Evolutionary conservation across 2,113 vertebrate species (phyloP), one percentile per base, ranked within the genome.

Genomic region (Hypomesus transpacificus): DNA sequence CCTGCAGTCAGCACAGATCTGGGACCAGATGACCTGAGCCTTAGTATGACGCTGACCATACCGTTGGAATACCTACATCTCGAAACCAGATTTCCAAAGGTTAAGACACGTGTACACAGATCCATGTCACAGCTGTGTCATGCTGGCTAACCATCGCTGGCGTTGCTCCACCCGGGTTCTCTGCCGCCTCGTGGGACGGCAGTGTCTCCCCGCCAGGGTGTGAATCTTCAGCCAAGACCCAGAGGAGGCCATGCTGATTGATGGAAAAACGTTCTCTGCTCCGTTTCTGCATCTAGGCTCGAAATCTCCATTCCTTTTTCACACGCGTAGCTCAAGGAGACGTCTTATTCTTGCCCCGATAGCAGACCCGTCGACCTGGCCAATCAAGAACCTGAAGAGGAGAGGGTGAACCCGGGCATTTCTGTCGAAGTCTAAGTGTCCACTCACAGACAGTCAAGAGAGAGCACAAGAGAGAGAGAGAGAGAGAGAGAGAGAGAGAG

Each of bases 201-300:
- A 39, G 39, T 39, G 7, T 39, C 18, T 52, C 78, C 28, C 75
- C 60, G 62, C 39, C 63, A 17, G 53, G 18, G 7, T 50, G 31
- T 26, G 63, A 60, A 63, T 60, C 60, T 66, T 70, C 66, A 39
- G 8, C 39, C 8, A 8, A 39, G 39, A 39, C 39, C 3, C 70
- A 79, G 69, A 78, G 68, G 21, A 22, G 31, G 59, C 53, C 63
- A 31, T 59, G 76, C 75, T 88, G 83, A 88, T 80, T 79, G 80
- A 85, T 76, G 83, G 80, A 46, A 68, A 75, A 20, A 14, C 18
- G 13, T 24, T 54, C 53, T 16, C 66, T 84, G 21, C 80, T 88
- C 80, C 76, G 82, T 87, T 81, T 79, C 71, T 63, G 73, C 76
- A 79, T 80, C 74, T 76, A 68, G 75, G 75, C 28, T 60, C 62